Evolutionary conservation across 2,888 invertebrate species (phyloP), one percentile per base, ranked within the genome.

Genomic region (Clusia tigrina): DNA sequence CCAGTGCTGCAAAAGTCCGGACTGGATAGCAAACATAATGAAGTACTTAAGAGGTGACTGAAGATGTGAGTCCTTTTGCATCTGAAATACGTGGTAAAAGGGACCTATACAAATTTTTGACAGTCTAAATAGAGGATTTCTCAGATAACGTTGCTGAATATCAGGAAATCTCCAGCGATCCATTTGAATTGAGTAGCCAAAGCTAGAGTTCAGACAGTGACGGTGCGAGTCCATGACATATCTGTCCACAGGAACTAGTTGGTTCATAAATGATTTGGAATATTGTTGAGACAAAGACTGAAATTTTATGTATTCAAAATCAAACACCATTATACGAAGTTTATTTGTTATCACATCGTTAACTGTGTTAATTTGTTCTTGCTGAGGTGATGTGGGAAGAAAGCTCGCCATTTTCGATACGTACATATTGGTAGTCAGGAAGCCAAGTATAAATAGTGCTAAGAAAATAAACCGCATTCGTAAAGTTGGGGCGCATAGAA

Each of bases 81-180:
- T 56, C 2, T 77, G 80, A 62, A 65, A 81, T 0, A 72, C 74
- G 37, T 79, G 75, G 38, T 74, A 76, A 52, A 66, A 79, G 2
- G 79, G 78, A 0, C 79, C 74, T 23, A 76, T 65, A 20, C 81
- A 81, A 2, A 81, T 77, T 0, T 68, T 38, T 0, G 79, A 74
- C 0, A 70, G n/a, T 1, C 72, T 70, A 59, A 81, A 81, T 10
- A 74, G 48, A 1, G 81, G 80, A 17, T 67, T 66, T 0, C 26
- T 64, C 2, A 79, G 51, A 54, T 70, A 72, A 0, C 32, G 18
- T 55, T 81, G 81, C 37, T 79, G 79, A 60, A 69, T 65, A n/a
- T 71, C 61, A 1, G 81, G 54, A 23, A 77, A 76, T 0, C 58
- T 20, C 81, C 81, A 81, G 15, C 80, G 81, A 69, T 81, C 81